Conservation (phyloP, 2,797 vertebrate genomes). For the Tamandua tetradactyla region DNA sequence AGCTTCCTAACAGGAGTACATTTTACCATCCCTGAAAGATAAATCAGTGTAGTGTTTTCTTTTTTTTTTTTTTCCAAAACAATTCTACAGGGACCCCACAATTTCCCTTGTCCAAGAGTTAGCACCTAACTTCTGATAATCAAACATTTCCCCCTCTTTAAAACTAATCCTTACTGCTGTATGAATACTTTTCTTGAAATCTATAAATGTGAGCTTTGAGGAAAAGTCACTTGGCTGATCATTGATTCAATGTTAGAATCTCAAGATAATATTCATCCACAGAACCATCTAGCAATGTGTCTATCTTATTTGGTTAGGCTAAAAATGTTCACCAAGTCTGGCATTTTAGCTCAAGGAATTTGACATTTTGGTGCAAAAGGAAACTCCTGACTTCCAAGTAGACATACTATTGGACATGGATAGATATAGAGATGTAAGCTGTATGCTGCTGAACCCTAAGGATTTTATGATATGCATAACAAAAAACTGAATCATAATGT, state of each 20-base stretch:
- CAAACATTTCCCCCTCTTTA: conserved; percentile 2
- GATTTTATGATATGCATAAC: not conserved
- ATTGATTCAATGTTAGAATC: not conserved
- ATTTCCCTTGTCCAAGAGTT: not conserved
- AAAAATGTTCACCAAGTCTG: conserved; percentile 27
- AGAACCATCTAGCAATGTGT: conserved; percentile 32
- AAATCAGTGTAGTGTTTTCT: conserved; percentile 15
- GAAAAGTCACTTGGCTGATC: not conserved
- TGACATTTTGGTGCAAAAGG: conserved; percentile 6
- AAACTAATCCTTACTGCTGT: not conserved
- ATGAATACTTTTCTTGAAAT: not conserved
- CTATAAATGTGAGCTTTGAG: conserved; percentile 9
- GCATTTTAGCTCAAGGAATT: conserved; percentile 20
- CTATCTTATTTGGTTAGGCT: not conserved
- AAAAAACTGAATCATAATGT: conserved; percentile 9
- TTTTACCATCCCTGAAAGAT: not conserved
- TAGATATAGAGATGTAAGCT: not conserved
- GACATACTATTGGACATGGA: not conserved
- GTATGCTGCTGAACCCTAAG: not conserved
- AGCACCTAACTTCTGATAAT: not conserved
- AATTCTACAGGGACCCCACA: not conserved
- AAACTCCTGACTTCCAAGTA: not conserved
- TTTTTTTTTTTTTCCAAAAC: not conserved
- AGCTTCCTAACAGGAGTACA: not conserved
- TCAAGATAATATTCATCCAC: conserved; percentile 1